Conservation (phyloP, 2,888 invertebrate genomes). For the Pheosia tremula region DNA sequence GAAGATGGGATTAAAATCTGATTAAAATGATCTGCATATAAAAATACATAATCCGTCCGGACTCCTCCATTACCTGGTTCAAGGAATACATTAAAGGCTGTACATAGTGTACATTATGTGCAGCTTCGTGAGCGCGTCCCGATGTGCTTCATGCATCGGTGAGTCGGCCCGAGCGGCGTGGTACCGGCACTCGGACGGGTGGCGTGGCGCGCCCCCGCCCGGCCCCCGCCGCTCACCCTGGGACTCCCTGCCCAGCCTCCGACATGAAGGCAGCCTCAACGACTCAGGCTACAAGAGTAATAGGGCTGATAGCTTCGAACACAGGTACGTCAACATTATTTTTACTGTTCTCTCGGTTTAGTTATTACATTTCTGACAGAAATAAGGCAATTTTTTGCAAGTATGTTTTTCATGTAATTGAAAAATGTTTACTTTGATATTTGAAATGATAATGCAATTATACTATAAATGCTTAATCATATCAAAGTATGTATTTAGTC, state of each 20-base stretch:
- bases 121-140: slow-evolving; percentile 85
- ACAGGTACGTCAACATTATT: slow-evolving; percentile 85
- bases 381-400: neutral
- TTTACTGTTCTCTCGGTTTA: no score
- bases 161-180: slow-evolving; percentile 95
- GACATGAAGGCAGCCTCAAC: slow-evolving; percentile 93
- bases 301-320: slow-evolving; percentile 93
- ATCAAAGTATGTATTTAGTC: no score
- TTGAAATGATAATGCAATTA: no score
- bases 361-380: neutral
- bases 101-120: slow-evolving; percentile 30
- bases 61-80: neutral
- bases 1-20: neutral
- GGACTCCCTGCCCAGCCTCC: slow-evolving; percentile 93
- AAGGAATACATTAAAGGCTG: slow-evolving; percentile 16
- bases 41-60: neutral
- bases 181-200: slow-evolving; percentile 96
- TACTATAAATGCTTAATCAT: no score
- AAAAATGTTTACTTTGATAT: no score
- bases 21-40: neutral
- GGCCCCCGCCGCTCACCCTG: slow-evolving; percentile 92
- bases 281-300: slow-evolving; percentile 95
- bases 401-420: no score
- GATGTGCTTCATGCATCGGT: slow-evolving; percentile 95
- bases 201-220: slow-evolving; percentile 86